Evolutionary conservation across 2,113 vertebrate genomes (phyloP), one percentile per base, ranked within the genome.

Genomic region (Danionella cerebrum): DNA sequence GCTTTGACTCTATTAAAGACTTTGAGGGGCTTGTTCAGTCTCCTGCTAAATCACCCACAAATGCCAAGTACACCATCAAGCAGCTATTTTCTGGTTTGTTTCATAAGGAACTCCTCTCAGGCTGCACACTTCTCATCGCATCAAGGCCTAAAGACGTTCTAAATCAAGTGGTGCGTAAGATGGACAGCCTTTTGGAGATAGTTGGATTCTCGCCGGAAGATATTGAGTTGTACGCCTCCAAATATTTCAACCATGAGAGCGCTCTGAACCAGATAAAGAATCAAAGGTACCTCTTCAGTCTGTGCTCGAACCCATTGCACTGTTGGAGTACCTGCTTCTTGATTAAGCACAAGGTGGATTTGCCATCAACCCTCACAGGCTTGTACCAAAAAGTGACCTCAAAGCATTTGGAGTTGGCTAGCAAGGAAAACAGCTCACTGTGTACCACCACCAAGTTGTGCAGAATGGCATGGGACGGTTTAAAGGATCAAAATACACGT

Each of bases 101-200:
- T 38, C 94, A 95, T 76, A 90, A 86, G 60, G 86, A 88, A 69
- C 59, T 93, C 2, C 89, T 98, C 13, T 84, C 75, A 0, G 93
- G 92, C 1, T 95, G 92, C 73, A 92, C 90, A 0, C 74, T 98
- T 54, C 75, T 98, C 13, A 80, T 97, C 6, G 88, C 86, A 0
- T 83, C 88, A 6, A 87, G 92, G 64, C 89, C 90, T 4, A 88
- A 84, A 75, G 91, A 89, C 18, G 88, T 84, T 9, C 75, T 91
- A 27, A 86, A 73, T 65, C 93, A 88, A 63, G 83, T 84, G 1
- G 25, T 94, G 16, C 85, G 90, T 33, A 91, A 89, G 73, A 84
- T 87, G 0, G 91, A 96, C 55, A 81, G 84, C 29, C 74, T 90
- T 35, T 72, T 95, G 35, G 93, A 98, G 75, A 53, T 93, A 8